Evolutionary conservation across 2,888 invertebrate species (phyloP), one percentile per base, ranked within the genome.

Genomic region (Lottia scabra): DNA sequence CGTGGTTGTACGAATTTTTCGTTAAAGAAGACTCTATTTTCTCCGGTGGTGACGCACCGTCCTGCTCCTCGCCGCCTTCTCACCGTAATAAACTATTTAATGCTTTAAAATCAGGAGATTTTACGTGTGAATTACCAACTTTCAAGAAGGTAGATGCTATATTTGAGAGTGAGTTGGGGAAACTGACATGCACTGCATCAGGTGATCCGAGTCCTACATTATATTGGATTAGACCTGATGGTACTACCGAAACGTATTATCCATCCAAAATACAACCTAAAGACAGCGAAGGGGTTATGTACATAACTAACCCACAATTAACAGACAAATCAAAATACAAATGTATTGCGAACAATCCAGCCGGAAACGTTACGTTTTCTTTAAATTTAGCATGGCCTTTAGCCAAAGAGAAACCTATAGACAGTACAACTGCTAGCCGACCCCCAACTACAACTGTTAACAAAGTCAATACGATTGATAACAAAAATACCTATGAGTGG

Each of bases 161-260:
- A 27, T 84, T 89, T 65, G 87, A 85, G 23, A 72, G 80, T 4
- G 80, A 84, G 48, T 78, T 80, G 23, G 87, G 85, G 15, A 82
- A 84, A 68, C 78, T 89, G 71, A 84, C 84, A 23, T 89, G 89
- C 75, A 78, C 82, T 26, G 88, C 89, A 1, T 80, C 80, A 19
- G 88, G 88, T 0, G 88, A 88, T 70, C 89, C 89, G 0, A 83
- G 87, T 13, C 89, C 89, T 4, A 85, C 84, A 10, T 79, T 89
- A 15, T 83, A 81, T 78, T 89, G 89, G 89, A 80, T 89, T 46
- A 82, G 84, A 63, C 88, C 89, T 0, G 81, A 84, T 66, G 87
- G 87, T 3, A 79, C 80, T 30, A 80, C 81, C 2, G 84, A 85
- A 74, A 83, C 75, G 30, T 85, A 79, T 76, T 72, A 73, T 43